These are phyloP conservation scores for Xanthia icteritia DNA, from an alignment of 2,888 invertebrate genomes.

Conservation along the genomic window DNA sequence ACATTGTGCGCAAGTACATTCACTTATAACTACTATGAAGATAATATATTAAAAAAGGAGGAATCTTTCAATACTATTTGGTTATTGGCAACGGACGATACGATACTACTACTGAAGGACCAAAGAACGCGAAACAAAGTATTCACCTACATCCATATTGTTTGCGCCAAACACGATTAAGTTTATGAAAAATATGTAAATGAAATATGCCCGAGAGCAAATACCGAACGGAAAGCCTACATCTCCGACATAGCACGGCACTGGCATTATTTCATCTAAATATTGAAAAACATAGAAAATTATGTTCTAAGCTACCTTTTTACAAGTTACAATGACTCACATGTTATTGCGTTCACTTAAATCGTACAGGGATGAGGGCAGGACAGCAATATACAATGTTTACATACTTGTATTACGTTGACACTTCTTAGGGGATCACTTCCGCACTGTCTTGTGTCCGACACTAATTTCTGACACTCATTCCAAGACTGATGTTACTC, in stretches of 20 bases:
- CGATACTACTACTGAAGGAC: constrained; percentile 74
- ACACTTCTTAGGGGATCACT: constrained; percentile 63
- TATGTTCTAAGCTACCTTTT: constrained; percentile 86
- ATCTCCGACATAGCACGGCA: constrained; percentile 69
- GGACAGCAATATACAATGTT: constrained; percentile 73
- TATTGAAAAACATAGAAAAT: constrained; percentile 89
- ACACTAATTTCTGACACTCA: constrained; percentile 3
- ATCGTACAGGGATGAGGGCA: constrained; percentile 77
- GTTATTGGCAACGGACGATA: constrained; percentile 87
- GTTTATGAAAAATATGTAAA: constrained; percentile 59
- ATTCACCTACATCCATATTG: constrained; percentile 70
- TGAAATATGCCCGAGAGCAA: constrained; percentile 56
- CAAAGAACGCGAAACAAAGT: constrained; percentile 77
- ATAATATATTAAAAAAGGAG: constrained; percentile 83
- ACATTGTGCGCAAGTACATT: constrained; percentile 86
- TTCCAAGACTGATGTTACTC: constrained; percentile 42
- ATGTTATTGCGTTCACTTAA: constrained; percentile 87
- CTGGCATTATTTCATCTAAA: constrained; percentile 88
- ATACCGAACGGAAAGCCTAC: constrained; percentile 62
- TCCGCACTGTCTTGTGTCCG: constrained; percentile 29
- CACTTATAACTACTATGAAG: constrained; percentile 85
- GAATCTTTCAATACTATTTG: constrained; percentile 87
- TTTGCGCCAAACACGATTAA: constrained; percentile 61
- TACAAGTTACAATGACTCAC: constrained; percentile 86
- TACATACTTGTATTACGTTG: constrained; percentile 60